These are phyloP conservation scores for Tiphia femorata DNA, from an alignment of 2,888 invertebrate species.

Conservation along the genomic window DNA sequence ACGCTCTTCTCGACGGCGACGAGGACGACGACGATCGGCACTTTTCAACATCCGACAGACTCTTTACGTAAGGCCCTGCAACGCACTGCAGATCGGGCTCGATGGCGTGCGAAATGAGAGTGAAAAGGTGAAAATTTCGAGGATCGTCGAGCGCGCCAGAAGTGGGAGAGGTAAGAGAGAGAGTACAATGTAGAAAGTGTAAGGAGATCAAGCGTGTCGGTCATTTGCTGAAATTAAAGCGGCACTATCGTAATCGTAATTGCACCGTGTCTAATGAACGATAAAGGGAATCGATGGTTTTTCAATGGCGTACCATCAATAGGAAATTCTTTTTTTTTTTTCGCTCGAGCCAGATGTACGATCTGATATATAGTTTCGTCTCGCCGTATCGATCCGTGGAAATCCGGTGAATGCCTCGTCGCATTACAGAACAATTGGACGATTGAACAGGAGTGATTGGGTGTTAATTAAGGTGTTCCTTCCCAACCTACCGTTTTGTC, in stretches of 20 bases:
- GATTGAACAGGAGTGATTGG: too few species aligned
- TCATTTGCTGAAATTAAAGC: too few species aligned
- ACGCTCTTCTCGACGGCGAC: conserved; percentile 15
- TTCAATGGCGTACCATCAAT: too few species aligned
- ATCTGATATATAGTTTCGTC: too few species aligned
- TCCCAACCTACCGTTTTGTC: conserved; percentile 41
- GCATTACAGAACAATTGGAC: too few species aligned
- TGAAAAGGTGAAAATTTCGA: conserved; percentile 20
- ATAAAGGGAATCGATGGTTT: not conserved
- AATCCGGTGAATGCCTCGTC: too few species aligned
- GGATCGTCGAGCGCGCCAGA: conserved; percentile 7
- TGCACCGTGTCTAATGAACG: not conserved
- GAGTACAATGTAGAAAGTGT: not conserved
- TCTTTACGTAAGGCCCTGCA: conserved; percentile 32
- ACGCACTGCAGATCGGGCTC: conserved; percentile 8
- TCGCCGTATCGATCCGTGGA: too few species aligned
- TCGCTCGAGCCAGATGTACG: too few species aligned
- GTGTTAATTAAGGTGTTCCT: too few species aligned
- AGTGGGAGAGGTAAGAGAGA: not conserved
- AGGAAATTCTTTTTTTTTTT: too few species aligned
- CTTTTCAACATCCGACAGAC: conserved; percentile 10
- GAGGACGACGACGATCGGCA: conserved; percentile 11
- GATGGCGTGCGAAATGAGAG: conserved; percentile 30
- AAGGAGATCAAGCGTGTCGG: not conserved
- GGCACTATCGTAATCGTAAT: too few species aligned